Percentiles rank a stretch among this genome's conserved stretches.
Conservation (phyloP, 2,888 invertebrate genomes). For the Microplitis manilae region DNA sequence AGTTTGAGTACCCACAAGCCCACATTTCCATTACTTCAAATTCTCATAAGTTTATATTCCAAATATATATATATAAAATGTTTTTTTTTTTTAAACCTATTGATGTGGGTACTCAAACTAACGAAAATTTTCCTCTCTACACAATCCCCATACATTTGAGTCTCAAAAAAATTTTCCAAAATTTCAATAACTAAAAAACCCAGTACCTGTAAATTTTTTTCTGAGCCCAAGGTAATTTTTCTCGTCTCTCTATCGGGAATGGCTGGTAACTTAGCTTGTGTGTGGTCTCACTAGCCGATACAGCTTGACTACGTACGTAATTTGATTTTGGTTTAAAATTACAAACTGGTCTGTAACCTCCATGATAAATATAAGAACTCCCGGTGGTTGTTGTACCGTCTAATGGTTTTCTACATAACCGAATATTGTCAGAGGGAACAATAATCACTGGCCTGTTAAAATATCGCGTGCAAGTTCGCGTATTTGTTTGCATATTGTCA, state of each 20-base stretch:
- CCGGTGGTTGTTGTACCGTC: slow-evolving; percentile 60
- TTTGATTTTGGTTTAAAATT: slow-evolving; percentile 64
- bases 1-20: too few relatives aligned
- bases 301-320: slow-evolving; percentile 60
- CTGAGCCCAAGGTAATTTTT: slow-evolving; percentile 65
- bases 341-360: slow-evolving; percentile 54
- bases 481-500: not conserved
- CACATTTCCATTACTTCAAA: too few relatives aligned
- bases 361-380: slow-evolving; percentile 63
- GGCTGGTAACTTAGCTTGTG: slow-evolving; percentile 69
- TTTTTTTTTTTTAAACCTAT: too few relatives aligned
- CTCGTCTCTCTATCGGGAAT: slow-evolving; percentile 57
- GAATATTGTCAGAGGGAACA: slow-evolving; percentile 63
- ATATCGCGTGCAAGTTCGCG: slow-evolving; percentile 20
- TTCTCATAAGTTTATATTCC: too few relatives aligned
- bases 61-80: too few relatives aligned
- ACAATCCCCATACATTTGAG: too few relatives aligned
- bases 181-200: not conserved
- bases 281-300: slow-evolving; percentile 63
- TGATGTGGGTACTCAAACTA: too few relatives aligned
- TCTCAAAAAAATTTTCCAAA: too few relatives aligned
- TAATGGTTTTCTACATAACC: slow-evolving; percentile 56
- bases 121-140: too few relatives aligned
- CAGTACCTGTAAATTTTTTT: slow-evolving; percentile 61
- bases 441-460: slow-evolving; percentile 59